Conservation (phyloP, 2,797 vertebrate genomes). For the Australoheros facetus region DNA sequence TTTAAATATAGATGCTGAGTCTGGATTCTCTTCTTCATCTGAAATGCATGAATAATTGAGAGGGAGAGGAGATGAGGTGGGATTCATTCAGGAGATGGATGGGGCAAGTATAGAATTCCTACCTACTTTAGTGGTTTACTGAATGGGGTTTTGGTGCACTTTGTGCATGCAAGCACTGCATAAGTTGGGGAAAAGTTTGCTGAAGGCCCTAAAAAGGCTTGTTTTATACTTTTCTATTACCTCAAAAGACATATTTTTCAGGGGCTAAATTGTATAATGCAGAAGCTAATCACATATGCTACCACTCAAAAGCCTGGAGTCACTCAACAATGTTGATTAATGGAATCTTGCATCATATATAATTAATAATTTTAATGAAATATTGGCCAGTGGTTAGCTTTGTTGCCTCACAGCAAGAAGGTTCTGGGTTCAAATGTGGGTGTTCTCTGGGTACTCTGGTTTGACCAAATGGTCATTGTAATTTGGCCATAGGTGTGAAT, state of each 20-base stretch:
- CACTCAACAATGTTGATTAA: not conserved
- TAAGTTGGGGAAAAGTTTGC: conserved; percentile 16
- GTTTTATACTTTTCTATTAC: conserved; percentile 17
- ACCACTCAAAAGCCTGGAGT: not conserved
- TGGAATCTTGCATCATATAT: not conserved
- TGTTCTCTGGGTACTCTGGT: too few species aligned
- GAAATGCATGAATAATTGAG: conserved; percentile 84
- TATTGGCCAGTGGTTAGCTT: too few species aligned
- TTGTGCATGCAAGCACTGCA: conserved; percentile 29
- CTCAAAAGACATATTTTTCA: not conserved
- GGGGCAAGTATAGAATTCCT: conserved; percentile 57
- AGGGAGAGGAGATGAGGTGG: conserved; percentile 75
- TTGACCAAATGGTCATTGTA: too few species aligned
- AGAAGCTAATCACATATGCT: not conserved
- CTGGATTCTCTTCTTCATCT: conserved; percentile 83
- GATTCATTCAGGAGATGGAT: conserved; percentile 78
- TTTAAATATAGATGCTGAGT: conserved; percentile 85
- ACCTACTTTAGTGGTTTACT: conserved; percentile 53
- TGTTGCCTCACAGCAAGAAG: too few species aligned
- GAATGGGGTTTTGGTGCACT: conserved; percentile 47
- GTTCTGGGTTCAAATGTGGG: too few species aligned
- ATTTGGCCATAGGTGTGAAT: too few species aligned
- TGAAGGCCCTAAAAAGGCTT: conserved; percentile 17
- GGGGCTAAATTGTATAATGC: not conserved
- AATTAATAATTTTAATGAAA: not conserved